These are phyloP conservation scores for Adelosebastes latens DNA, from an alignment of 2,797 vertebrate species.

Conservation along the genomic window DNA sequence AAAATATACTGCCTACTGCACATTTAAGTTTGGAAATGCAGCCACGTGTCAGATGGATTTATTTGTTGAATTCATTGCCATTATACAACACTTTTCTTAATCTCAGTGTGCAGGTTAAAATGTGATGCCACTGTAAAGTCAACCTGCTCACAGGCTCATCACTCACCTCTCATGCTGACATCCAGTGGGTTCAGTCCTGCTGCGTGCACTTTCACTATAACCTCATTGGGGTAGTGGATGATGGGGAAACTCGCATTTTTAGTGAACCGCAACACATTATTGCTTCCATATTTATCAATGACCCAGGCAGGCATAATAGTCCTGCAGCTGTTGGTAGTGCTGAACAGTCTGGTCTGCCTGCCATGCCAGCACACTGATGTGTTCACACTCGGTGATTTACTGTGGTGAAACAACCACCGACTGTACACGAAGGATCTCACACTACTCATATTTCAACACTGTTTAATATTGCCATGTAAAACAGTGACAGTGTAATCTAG, in stretches of 20 bases:
- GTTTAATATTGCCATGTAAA: neutral
- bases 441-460: conserved; percentile 44
- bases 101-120: neutral
- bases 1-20: neutral
- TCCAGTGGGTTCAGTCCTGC: conserved; percentile 94
- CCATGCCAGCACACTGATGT: neutral
- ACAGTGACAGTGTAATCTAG: neutral
- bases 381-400: neutral
- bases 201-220: conserved; percentile 92
- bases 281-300: conserved; percentile 91
- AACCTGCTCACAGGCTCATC: neutral
- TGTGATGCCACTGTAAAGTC: neutral
- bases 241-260: conserved; percentile 86
- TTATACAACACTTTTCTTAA: neutral
- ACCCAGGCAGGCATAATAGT: conserved; percentile 94
- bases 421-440: conserved; percentile 29
- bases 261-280: conserved; percentile 90
- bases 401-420: conserved; percentile 19
- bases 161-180: conserved; percentile 96
- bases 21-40: neutral
- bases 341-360: conserved; percentile 63
- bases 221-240: conserved; percentile 93
- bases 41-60: neutral
- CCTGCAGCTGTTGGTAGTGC: conserved; percentile 61
- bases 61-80: neutral